A percentile compares a stretch with the other conserved stretches of the same genome.
These are phyloP conservation scores for Dynastes grantii DNA, from an alignment of 2,888 invertebrate species.

Conservation along the genomic window DNA sequence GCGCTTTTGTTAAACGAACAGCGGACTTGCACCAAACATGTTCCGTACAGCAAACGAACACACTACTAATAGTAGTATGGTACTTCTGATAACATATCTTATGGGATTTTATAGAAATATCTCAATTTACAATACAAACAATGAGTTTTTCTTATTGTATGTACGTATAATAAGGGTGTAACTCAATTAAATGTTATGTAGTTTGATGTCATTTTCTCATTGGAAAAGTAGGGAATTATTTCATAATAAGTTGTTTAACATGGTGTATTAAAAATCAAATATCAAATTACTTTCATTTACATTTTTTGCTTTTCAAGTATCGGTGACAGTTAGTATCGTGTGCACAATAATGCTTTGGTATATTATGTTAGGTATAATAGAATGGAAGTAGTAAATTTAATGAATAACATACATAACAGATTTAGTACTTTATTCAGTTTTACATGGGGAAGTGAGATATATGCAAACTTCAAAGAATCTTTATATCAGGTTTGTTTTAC, in stretches of 20 bases:
- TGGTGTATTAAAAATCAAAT: constrained; percentile 37
- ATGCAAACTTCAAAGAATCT: constrained; percentile 45
- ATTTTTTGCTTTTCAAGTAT: constrained; percentile 5
- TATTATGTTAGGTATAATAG: constrained; percentile 51
- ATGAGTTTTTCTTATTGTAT: no score
- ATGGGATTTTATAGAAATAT: no score
- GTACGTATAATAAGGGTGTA: no score
- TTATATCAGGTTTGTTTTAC: constrained; percentile 49
- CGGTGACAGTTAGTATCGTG: constrained; percentile 37
- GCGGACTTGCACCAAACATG: no score
- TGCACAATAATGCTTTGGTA: constrained; percentile 45
- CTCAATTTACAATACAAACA: no score
- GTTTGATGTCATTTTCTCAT: no score
- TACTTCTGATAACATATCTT: no score
- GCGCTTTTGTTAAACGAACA: no score
- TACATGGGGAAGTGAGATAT: constrained; percentile 52
- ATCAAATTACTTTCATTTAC: constrained; percentile 36
- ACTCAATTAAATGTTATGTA: no score
- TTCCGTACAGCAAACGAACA: no score
- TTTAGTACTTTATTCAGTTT: constrained; percentile 64
- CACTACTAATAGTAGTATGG: no score
- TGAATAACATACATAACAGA: constrained; percentile 65
- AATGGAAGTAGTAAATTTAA: constrained; percentile 69
- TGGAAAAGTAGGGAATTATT: constrained; percentile 1
- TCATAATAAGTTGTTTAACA: not conserved